phyloP scores from a whole-genome alignment of 2,797 vertebrate species.

The Lophotriccus pileatus region DNA sequence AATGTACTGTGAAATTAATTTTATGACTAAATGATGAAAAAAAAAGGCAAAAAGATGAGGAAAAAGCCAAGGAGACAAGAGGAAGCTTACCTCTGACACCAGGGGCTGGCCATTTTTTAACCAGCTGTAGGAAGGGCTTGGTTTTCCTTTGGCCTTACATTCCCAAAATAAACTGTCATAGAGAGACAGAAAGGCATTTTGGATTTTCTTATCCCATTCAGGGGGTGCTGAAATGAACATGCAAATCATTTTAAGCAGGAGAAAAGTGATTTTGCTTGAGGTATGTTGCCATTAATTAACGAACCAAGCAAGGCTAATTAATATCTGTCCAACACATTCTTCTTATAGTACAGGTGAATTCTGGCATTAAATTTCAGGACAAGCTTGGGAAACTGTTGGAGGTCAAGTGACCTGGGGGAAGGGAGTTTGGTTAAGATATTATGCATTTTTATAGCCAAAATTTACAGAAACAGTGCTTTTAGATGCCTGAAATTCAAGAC shows the following conservation, averaged over 20 bases:
- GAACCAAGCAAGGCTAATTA: not conserved
- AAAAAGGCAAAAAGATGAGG: not conserved
- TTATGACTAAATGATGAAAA: not conserved
- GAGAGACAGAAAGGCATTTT: slow-evolving; percentile 83
- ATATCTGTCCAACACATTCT: not conserved
- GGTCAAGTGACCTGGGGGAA: not conserved
- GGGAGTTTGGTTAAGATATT: not conserved
- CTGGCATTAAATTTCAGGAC: not conserved
- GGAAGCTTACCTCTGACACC: slow-evolving; percentile 74
- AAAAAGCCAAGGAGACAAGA: not conserved
- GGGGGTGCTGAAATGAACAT: slow-evolving; percentile 76
- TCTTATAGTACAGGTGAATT: not conserved
- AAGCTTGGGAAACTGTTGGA: not conserved
- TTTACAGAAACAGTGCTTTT: not conserved
- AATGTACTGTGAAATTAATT: not conserved
- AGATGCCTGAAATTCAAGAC: not conserved
- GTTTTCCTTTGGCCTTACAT: slow-evolving; percentile 84
- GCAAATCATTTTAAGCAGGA: not conserved
- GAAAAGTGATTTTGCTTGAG: not conserved
- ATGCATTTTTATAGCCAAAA: not conserved
- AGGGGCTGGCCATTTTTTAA: slow-evolving; percentile 83
- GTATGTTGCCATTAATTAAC: not conserved
- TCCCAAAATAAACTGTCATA: slow-evolving; percentile 87
- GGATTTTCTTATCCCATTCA: slow-evolving; percentile 85
- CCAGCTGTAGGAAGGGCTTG: slow-evolving; percentile 83